Evolutionary conservation across 37 sponge, comb jelly and placozoan species (phyloP), one percentile per base, ranked within the genome.

Genomic region (Haliclona indistincta): DNA sequence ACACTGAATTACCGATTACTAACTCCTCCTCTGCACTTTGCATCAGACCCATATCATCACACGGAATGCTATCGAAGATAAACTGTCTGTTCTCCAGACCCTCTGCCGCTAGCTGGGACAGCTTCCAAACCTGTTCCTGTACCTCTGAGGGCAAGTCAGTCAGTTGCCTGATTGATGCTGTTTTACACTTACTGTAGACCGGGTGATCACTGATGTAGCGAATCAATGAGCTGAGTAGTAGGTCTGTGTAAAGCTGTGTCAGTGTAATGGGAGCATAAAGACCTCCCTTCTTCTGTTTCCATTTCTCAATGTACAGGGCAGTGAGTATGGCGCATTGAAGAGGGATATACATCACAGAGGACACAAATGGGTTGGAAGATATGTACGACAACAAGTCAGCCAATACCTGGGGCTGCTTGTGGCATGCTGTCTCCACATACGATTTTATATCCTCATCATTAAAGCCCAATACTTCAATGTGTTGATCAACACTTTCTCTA

Each of bases 341-440:
- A 6, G 68, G 68, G 38, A 44, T 67, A 44, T 67, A 67, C 68
- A 67, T 67, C 43, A 44, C 68, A 43, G 68, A 42, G 22, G 22
- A 23, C 22, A 67, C 43, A 10, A 39, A 42, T 3, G 68, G 68
- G 43, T 67, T 36, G 41, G 68, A 67, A 3, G 29, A 28, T 23
- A 67, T 6, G 43, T 40, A 67, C 40, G 39, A 22, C 15, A 26
- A 38, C 8, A 67, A 67, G n/a, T 67, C 41, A 6, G 35, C 1
- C 4, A 15, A 22, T 2, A 34, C 39, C 8, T 58, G 30, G 3
- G 68, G n/a, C 1, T 23, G 19, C 20, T 20, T 33, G 43, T 67
- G 68, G 22, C 43, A 37, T 36, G 39, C 43, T 3, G 43, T 37
- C 19, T 36, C 43, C n/a, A 13, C 28, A 6, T 20, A 7, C 43